These are phyloP conservation scores for Rallus crepitans DNA, from an alignment of 2,797 vertebrate species.

Conservation along the genomic window DNA sequence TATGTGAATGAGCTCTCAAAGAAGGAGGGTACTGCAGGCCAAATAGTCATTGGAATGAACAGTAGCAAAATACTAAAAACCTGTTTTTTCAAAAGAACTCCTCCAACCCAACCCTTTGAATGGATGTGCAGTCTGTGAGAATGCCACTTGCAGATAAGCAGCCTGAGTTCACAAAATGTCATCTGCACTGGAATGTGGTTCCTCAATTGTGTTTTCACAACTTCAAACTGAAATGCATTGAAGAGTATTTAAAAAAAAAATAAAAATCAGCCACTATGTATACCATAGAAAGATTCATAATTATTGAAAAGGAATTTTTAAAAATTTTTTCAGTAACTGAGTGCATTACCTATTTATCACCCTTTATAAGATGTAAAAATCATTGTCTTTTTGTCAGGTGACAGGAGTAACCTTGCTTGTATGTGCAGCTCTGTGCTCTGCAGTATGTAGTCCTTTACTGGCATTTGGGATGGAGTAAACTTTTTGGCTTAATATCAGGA, in stretches of 20 bases:
- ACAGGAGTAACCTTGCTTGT: not conserved
- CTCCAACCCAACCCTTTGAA: not conserved
- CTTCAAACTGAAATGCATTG: not conserved
- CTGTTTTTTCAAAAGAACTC: not conserved
- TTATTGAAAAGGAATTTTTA: not conserved
- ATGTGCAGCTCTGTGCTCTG: accelerated
- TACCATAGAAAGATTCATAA: not conserved
- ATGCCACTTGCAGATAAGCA: not conserved
- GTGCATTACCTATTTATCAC: not conserved
- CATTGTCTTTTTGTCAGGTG: not conserved
- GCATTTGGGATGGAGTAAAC: not conserved
- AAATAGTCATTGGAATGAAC: not conserved
- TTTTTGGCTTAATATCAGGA: not conserved
- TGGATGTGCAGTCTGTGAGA: not conserved
- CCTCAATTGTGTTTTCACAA: not conserved
- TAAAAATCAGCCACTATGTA: not conserved
- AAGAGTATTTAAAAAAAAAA: not conserved
- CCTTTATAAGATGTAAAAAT: not conserved
- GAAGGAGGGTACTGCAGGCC: not conserved
- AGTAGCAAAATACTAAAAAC: not conserved
- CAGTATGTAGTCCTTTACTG: not conserved
- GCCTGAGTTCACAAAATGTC: not conserved
- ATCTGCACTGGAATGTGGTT: not conserved
- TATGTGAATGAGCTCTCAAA: not conserved
- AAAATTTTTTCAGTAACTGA: not conserved